Conservation (phyloP, 2,888 invertebrate species). For the Eilema caniola region DNA sequence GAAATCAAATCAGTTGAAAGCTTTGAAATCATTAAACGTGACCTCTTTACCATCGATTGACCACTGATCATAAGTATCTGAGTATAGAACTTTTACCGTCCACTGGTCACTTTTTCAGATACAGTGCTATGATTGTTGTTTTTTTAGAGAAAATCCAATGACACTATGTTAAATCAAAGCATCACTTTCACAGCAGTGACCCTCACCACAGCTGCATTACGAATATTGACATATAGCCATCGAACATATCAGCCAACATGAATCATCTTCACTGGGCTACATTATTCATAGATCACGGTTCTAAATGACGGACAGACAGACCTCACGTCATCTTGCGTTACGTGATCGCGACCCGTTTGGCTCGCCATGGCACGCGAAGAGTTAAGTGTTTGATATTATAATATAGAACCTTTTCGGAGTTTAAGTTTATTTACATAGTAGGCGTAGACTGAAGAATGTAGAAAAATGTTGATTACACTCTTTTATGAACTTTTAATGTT, state of each 20-base stretch:
- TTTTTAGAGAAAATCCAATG: neutral
- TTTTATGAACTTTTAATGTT: no score
- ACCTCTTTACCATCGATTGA: neutral
- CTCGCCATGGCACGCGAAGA: constrained; percentile 18
- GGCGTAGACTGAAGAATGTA: neutral
- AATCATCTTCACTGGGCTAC: neutral
- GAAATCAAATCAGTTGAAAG: no score
- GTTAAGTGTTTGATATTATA: constrained; percentile 27
- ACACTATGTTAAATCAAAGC: neutral
- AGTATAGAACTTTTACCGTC: no score
- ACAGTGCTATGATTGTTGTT: no score
- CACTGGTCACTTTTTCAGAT: no score
- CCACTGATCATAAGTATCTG: neutral
- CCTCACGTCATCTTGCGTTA: constrained; percentile 22
- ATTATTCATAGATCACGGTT: constrained; percentile 16
- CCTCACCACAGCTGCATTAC: neutral
- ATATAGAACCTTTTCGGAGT: constrained; percentile 15
- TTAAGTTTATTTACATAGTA: constrained; percentile 12
- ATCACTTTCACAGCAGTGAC: neutral
- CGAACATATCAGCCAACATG: constrained; percentile 11
- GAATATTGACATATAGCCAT: neutral
- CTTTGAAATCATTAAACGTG: neutral
- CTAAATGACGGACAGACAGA: constrained; percentile 22
- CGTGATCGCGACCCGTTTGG: constrained; percentile 23
- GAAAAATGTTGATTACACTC: no score